Evolutionary conservation across 2,888 invertebrate genomes (phyloP).

Genomic region (Sipha maydis): DNA sequence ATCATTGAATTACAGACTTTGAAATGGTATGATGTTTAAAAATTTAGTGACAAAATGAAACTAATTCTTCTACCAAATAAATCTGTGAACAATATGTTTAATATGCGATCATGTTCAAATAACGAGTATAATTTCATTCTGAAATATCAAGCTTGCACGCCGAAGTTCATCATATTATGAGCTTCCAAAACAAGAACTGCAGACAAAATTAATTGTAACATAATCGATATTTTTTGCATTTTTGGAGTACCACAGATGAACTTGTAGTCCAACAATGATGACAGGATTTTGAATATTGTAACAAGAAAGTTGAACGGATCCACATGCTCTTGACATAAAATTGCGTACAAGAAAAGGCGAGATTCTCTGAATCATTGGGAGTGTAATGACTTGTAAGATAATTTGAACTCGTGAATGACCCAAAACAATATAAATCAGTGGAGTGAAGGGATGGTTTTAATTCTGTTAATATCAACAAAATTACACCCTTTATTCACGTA

Average conservation of each 20-base stretch:
- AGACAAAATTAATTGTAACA: constrained; percentile 47
- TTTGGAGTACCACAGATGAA: constrained; percentile 64
- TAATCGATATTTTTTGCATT: constrained; percentile 62
- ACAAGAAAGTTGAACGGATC: neutral
- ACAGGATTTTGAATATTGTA: neutral
- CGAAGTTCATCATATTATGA: neutral
- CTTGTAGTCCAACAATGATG: constrained; percentile 63
- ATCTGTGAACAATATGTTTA: neutral
- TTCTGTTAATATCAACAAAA: neutral
- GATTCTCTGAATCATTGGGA: too few relatives aligned
- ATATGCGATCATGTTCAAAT: too few relatives aligned
- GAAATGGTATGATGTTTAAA: neutral
- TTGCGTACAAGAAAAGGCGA: neutral
- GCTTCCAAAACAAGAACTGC: neutral
- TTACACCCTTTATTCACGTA: neutral
- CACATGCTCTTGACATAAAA: constrained; percentile 31
- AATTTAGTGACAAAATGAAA: too few relatives aligned
- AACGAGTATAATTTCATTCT: neutral
- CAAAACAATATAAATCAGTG: neutral
- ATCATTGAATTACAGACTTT: neutral
- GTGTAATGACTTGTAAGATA: too few relatives aligned
- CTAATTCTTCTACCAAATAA: too few relatives aligned
- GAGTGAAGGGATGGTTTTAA: neutral
- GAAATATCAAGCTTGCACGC: neutral
- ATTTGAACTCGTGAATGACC: too few relatives aligned